These are phyloP conservation scores for Sitta carolinensis DNA, from an alignment of 2,797 vertebrate species.

Conservation along the genomic window DNA sequence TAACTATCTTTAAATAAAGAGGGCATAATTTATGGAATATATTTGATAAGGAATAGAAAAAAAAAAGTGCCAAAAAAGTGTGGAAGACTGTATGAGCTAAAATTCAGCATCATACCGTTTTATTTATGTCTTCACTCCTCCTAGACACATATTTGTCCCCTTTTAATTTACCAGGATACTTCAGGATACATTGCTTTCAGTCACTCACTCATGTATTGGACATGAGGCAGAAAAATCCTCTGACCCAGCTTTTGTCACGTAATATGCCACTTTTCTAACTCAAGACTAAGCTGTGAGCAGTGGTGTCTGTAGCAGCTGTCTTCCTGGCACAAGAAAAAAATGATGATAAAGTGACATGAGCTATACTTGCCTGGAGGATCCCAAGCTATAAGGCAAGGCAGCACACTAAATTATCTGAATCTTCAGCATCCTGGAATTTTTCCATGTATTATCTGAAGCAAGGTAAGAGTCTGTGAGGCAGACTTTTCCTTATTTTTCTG, in stretches of 20 bases:
- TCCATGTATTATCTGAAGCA: not conserved
- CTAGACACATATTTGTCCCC: not conserved
- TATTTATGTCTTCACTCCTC: not conserved
- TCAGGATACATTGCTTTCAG: not conserved
- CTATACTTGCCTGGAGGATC: not conserved
- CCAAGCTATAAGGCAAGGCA: not conserved
- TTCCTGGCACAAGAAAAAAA: not conserved
- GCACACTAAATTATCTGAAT: not conserved
- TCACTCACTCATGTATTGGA: not conserved
- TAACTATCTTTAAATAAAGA: not conserved
- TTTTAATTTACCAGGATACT: not conserved
- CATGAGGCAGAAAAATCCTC: not conserved
- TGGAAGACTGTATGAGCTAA: not conserved
- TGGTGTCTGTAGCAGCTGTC: not conserved
- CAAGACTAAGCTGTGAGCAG: not conserved
- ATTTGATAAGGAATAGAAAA: not conserved
- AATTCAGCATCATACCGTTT: not conserved
- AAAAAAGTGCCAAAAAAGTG: fast-evolving
- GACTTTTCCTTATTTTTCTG: not conserved
- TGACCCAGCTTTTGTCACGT: not conserved
- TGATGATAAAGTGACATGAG: not conserved
- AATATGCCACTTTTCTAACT: not conserved
- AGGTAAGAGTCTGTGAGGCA: not conserved
- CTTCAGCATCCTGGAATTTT: not conserved
- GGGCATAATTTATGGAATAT: not conserved